Evolutionary conservation across 2,797 vertebrate genomes (phyloP), one percentile per base, ranked within the genome.

Genomic region (Neoniphon sammara): DNA sequence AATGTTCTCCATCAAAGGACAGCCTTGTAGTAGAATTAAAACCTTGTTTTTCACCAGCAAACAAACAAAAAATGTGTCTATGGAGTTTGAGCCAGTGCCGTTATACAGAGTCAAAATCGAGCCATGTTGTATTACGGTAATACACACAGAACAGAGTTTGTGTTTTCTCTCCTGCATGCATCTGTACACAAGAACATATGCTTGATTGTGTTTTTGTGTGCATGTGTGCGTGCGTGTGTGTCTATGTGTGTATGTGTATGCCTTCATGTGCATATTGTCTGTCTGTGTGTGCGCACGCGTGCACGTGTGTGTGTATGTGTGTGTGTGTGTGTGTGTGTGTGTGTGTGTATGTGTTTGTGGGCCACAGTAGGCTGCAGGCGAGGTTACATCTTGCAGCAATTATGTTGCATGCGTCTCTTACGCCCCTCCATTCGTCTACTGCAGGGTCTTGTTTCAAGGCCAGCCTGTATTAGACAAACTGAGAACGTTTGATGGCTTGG

Each of bases 381-480:
- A 89, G 85, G 89, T 90, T 92, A 91, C 92, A 93, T 92, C 91
- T 93, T 93, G 91, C 87, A 93, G 91, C 88, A 93, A 93, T 93
- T 93, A 92, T 91, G 85, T 88, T 85, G 88, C 90, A 89, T 93
- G 88, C 85, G 86, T 91, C 82, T 88, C 85, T 86, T 90, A 88
- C 84, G 87, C 88, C 89, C 88, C 88, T 91, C 84, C 81, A 76
- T 61, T 91, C 75, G 61, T 90, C 88, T 80, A 74, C 84, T 81
- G 84, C 81, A 31, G 90, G 83, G 80, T 91, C 91, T 81, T 87
- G 86, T 92, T 93, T 91, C 91, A 91, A 89, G 90, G 85, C 88
- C 91, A 30, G 89, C 57, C 78, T 60, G 84, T 77, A n/a, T 82
- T 70, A 84, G 74, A 91, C 86, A 83, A 85, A 84, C 82, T 82